Conservation (phyloP, 2,888 invertebrate genomes). For the Eumacrocentrus americanus region DNA sequence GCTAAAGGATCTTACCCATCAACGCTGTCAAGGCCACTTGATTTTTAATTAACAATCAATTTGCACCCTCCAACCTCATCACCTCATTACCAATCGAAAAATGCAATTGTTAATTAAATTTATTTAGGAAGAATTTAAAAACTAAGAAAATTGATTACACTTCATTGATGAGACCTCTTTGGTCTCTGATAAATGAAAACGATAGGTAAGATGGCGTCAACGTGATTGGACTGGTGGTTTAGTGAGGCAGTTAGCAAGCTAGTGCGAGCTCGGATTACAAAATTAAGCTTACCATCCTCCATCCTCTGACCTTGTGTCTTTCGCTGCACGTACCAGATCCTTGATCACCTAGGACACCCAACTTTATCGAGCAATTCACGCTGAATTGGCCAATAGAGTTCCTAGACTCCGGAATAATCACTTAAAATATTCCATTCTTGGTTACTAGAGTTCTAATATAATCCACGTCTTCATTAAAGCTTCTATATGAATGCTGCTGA, state of each 20-base stretch:
- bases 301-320: slow-evolving; percentile 27
- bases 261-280: slow-evolving; percentile 55
- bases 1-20: not conserved
- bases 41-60: not conserved
- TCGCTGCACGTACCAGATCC: slow-evolving; percentile 40
- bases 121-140: not conserved
- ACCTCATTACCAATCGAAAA: no score
- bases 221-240: slow-evolving; percentile 57
- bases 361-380: not conserved
- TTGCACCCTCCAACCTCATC: not conserved
- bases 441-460: no score
- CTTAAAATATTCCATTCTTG: no score
- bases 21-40: not conserved
- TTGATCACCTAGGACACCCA: not conserved
- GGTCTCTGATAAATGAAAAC: slow-evolving; percentile 2
- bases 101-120: no score
- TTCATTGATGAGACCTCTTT: not conserved
- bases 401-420: no score
- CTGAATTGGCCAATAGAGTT: not conserved
- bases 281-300: slow-evolving; percentile 50
- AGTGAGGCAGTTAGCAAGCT: slow-evolving; percentile 55
- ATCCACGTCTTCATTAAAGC: no score
- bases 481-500: no score
- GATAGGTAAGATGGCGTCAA: slow-evolving; percentile 29
- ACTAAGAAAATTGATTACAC: not conserved